phyloP scores from a whole-genome alignment of 64 coral and sea anemone genomes.

The Pocillopora damicornis region DNA sequence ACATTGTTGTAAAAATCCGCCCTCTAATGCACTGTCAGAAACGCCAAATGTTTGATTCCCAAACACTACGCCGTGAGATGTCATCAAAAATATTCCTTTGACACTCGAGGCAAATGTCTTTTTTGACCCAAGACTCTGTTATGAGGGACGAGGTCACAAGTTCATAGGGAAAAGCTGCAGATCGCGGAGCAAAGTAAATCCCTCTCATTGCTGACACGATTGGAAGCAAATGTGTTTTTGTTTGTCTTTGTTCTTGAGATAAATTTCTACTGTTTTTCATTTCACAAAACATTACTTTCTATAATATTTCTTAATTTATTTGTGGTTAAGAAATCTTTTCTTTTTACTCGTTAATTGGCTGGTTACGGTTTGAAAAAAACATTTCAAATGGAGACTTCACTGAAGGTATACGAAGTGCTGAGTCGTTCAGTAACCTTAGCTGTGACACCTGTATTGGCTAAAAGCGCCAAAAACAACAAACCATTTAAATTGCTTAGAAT shows the following conservation, averaged over 20 bases:
- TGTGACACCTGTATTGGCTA: too few species aligned
- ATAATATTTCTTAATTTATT: background rate
- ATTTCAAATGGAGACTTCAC: too few species aligned
- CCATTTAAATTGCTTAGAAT: too few species aligned
- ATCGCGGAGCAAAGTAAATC: background rate
- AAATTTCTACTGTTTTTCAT: background rate
- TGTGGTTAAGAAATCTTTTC: background rate
- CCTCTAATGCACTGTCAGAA: constrained; percentile 6
- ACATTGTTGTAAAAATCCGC: background rate
- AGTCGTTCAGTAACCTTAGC: too few species aligned
- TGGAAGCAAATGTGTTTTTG: background rate
- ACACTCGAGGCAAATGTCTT: background rate
- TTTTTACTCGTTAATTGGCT: background rate
- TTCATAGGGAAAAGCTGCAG: background rate
- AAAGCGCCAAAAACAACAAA: too few species aligned
- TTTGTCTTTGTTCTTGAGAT: background rate
- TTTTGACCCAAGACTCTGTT: background rate
- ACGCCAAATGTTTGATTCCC: constrained; percentile 33
- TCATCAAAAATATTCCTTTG: background rate
- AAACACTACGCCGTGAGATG: background rate
- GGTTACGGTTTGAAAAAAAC: background rate
- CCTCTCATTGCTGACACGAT: background rate
- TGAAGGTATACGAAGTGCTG: too few species aligned
- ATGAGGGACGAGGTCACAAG: background rate
- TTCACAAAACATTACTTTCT: background rate